Evolutionary conservation across 2,113 vertebrate genomes (phyloP), one percentile per base, ranked within the genome.

Genomic region (Anhinga anhinga): DNA sequence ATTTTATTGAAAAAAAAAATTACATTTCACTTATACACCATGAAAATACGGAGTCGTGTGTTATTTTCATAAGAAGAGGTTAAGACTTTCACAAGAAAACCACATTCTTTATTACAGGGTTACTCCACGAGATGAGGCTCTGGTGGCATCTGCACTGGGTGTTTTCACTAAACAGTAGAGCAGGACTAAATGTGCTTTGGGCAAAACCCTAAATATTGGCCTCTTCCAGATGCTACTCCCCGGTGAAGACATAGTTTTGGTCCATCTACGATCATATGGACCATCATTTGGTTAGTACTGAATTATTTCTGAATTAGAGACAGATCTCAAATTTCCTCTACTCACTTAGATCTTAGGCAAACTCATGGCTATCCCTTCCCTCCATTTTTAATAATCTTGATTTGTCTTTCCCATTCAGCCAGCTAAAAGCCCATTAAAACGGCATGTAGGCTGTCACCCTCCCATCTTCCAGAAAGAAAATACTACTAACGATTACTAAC

Each of bases 1-100:
- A 42, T 90, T 97, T 97, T 97, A 96, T 96, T 97, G 97, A 6
- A 74, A 80, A 81, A 91, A 87, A 80, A 94, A 90, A 67, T 66
- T 94, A 95, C 88, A 88, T 95, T 96, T 96, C 94, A 97, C 96
- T 82, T 95, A 30, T 12, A 96, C 95, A 97, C 93, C 82, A 97
- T 97, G 95, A 96, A 97, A 96, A 96, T 90, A 95, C 40, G 17
- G 66, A 97, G 26, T 67, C 77, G 38, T 88, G 78, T 94, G 61
- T 81, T 90, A 86, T 92, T 95, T 87, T 93, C 84, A 63, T 89
- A 82, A 93, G 89, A 96, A 79, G 94, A 95, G 53, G 86, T 90
- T 82, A 96, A 93, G 95, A 96, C 74, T 94, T 94, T 42, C 96
- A 96, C 93, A 97, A 93, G 93, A 95, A 96, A 95, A 84, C 38